Percentiles rank a stretch among this genome's conserved stretches.
Conservation (phyloP, 2,113 vertebrate genomes). For the Eudyptes chrysolophus region DNA sequence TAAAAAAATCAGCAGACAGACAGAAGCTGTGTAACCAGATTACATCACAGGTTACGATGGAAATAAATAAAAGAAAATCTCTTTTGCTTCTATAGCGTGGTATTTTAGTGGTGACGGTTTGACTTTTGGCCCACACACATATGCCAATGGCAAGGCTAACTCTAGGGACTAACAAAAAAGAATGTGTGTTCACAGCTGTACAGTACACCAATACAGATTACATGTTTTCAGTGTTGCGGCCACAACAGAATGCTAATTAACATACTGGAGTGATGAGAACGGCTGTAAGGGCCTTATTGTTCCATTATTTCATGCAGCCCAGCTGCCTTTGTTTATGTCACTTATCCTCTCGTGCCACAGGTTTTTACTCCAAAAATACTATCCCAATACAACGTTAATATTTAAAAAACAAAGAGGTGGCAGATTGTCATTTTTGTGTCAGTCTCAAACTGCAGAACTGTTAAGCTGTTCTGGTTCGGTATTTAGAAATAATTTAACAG, state of each 20-base stretch:
- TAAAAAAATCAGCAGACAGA: slow-evolving; percentile 29
- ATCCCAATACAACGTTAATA: slow-evolving; percentile 85
- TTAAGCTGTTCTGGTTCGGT: slow-evolving; percentile 83
- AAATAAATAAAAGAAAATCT: slow-evolving; percentile 65
- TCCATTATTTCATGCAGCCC: slow-evolving; percentile 86
- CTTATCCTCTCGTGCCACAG: slow-evolving; percentile 86
- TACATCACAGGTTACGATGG: slow-evolving; percentile 71
- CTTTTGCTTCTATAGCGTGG: slow-evolving; percentile 64
- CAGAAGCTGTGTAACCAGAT: slow-evolving; percentile 55
- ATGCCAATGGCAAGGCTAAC: slow-evolving; percentile 82
- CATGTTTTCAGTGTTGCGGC: slow-evolving; percentile 86
- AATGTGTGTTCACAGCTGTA: slow-evolving; percentile 88
- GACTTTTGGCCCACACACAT: slow-evolving; percentile 84
- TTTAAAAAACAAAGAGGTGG: slow-evolving; percentile 88
- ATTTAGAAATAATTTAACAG: slow-evolving; percentile 89
- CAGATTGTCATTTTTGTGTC: slow-evolving; percentile 85
- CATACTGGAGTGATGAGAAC: slow-evolving; percentile 84
- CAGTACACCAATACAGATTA: slow-evolving; percentile 87
- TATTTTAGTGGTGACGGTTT: slow-evolving; percentile 74
- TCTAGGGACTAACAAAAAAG: slow-evolving; percentile 83
- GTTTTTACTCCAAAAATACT: slow-evolving; percentile 85
- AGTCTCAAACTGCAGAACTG: slow-evolving; percentile 82
- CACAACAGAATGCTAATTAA: slow-evolving; percentile 89
- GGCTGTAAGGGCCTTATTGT: slow-evolving; percentile 85
- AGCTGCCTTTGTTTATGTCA: slow-evolving; percentile 88